phyloP scores from a whole-genome alignment of 1,140 invertebrate species.

The Aphis craccivora region DNA sequence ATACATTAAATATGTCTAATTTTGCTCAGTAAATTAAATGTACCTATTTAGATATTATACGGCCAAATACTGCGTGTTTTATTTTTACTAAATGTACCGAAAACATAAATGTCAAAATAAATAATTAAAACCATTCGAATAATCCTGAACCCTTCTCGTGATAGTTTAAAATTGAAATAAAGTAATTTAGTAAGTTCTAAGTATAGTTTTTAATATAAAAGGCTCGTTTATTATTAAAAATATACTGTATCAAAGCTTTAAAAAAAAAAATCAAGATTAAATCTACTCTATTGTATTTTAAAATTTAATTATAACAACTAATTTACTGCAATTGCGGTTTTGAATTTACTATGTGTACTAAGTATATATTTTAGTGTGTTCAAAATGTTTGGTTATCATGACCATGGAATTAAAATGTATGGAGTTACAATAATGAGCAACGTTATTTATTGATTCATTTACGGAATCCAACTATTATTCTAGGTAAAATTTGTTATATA shows the following conservation, averaged over 20 bases:
- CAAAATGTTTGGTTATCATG: not conserved
- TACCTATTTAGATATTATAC: not conserved
- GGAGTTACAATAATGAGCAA: not conserved
- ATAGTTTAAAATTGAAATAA: constrained; percentile 19
- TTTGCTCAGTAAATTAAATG: constrained; percentile 9
- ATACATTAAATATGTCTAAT: not conserved
- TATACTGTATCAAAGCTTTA: not conserved
- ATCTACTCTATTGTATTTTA: constrained; percentile 3
- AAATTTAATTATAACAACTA: constrained; percentile 1
- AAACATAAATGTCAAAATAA: constrained; percentile 47
- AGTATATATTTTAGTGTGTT: not conserved
- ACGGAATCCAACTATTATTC: too few relatives aligned
- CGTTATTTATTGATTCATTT: too few relatives aligned
- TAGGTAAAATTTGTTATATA: not conserved
- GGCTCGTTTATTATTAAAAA: constrained; percentile 21
- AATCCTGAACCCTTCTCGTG: not conserved
- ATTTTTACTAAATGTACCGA: not conserved
- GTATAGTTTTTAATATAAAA: constrained; percentile 26
- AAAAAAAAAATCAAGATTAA: constrained; percentile 22
- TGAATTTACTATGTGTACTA: not conserved
- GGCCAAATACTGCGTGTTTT: not conserved
- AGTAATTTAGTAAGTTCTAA: constrained; percentile 39
- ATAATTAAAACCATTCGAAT: constrained; percentile 19
- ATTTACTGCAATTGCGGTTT: not conserved
- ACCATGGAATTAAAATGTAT: not conserved